Evolutionary conservation across 2,888 invertebrate species (phyloP), one percentile per base, ranked within the genome.

Genomic region (Dicycla oo): DNA sequence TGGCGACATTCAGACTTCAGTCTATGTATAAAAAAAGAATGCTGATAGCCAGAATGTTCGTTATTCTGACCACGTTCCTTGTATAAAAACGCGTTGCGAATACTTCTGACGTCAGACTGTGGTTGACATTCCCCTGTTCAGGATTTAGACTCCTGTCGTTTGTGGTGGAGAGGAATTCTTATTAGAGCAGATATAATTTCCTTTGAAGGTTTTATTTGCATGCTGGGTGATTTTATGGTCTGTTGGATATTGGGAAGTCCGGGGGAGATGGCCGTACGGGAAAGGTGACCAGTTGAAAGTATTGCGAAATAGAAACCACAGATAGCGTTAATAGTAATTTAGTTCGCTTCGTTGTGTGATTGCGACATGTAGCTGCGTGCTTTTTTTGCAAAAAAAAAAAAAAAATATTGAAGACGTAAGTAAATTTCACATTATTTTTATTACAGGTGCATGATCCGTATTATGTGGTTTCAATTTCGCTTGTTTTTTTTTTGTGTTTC

Each of bases 51-150:
- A 30, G 40, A 63, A 64, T 43, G 18, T 47, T 69, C 63, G 2
- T 54, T 69, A 82, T 83, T 82, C 82, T 69, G 47, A 53, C 66
- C 82, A 80, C 82, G 82, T 78, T 60, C 38, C 13, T 51, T 62
- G 61, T 80, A 83, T 80, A 80, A 80, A 80, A 80, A 80, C 77
- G 80, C 80, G 81, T 54, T 43, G 51, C 43, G 80, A 80, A 80
- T 81, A 76, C 77, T 63, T 34, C 26, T 58, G 34, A 49, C 56
- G 45, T 72, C 63, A 72, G 54, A 60, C 49, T 76, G 75, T 62
- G 77, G 81, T 67, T 76, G 77, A 69, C 77, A 80, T 73, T 69
- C 66, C 58, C 13, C 64, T 56, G 58, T 66, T 74, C 74, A 56
- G 66, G 64, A 75, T 71, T 80, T 58, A 26, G 58, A 45, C 56